Percentiles rank a stretch among this genome's conserved stretches.
phyloP scores from a whole-genome alignment of 2,888 invertebrate species.

The Microplitis deprimator region DNA sequence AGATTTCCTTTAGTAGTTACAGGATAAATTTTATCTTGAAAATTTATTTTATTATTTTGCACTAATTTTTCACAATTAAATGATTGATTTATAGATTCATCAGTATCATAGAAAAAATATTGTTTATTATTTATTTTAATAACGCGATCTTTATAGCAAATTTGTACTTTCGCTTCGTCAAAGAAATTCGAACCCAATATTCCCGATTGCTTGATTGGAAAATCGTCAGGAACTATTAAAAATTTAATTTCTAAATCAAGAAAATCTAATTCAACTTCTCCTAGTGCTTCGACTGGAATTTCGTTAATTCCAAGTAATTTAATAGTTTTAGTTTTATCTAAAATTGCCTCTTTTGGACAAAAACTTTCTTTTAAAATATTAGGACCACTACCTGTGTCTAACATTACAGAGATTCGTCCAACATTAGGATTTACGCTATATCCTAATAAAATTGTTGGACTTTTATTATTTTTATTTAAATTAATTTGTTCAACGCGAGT shows the following conservation, averaged over 20 bases:
- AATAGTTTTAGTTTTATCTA: slow-evolving; percentile 22
- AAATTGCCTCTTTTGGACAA: not conserved
- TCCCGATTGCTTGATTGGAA: slow-evolving; percentile 41
- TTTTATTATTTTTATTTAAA: slow-evolving; percentile 28
- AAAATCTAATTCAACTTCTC: slow-evolving; percentile 27
- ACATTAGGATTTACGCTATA: not conserved
- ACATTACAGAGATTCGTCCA: slow-evolving; percentile 25
- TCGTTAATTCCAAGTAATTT: slow-evolving; percentile 40
- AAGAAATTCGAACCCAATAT: slow-evolving; percentile 43
- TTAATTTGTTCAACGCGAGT: slow-evolving; percentile 10
- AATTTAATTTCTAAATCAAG: slow-evolving; percentile 8
- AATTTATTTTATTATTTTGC: not conserved
- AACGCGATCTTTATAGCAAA: slow-evolving; percentile 29
- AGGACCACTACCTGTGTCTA: slow-evolving; percentile 42
- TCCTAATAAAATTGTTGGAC: not conserved
- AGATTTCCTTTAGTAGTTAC: no score
- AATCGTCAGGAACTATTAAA: slow-evolving; percentile 22
- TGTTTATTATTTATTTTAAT: slow-evolving; percentile 25
- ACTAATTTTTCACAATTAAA: not conserved
- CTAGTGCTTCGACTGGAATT: slow-evolving; percentile 23
- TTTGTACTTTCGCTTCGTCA: slow-evolving; percentile 15
- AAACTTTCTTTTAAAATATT: slow-evolving; percentile 39
- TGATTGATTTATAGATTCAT: not conserved
- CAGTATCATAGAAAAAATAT: not conserved
- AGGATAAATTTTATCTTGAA: not conserved